Evolutionary conservation across 2,113 vertebrate species (phyloP).

Genomic region (Ploceus nigricollis): DNA sequence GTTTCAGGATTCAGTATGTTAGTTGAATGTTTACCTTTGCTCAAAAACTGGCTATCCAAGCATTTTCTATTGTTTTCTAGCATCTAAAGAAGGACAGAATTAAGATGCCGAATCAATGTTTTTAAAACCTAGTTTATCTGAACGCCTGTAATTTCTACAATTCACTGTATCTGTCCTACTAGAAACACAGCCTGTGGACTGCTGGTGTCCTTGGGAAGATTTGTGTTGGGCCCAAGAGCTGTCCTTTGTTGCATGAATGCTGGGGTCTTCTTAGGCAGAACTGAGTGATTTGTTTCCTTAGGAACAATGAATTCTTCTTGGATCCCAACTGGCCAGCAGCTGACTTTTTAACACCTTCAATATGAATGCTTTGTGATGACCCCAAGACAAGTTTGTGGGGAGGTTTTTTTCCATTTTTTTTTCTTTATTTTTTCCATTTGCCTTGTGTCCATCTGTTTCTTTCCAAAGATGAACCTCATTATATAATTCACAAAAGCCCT

Average conservation of each 20-base stretch:
- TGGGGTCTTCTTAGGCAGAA: background rate
- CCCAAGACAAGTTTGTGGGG: background rate
- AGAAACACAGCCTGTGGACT: background rate
- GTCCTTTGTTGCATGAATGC: background rate
- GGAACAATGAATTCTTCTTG: background rate
- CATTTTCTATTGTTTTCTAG: background rate
- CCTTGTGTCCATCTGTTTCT: background rate
- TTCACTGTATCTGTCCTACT: background rate
- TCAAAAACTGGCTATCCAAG: background rate
- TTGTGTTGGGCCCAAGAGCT: background rate
- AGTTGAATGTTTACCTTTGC: background rate
- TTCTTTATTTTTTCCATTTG: background rate
- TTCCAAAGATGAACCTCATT: background rate
- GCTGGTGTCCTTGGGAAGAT: background rate
- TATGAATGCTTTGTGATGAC: background rate
- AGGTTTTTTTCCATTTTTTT: background rate
- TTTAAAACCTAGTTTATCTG: background rate
- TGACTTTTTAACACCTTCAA: background rate
- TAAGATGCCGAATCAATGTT: background rate
- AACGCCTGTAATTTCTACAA: background rate
- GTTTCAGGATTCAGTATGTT: background rate
- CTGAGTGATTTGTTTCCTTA: background rate
- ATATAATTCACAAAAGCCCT: background rate
- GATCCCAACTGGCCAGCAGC: background rate
- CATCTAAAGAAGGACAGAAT: background rate